Percentiles rank a stretch among this genome's conserved stretches.
Evolutionary conservation across 2,888 invertebrate genomes (phyloP).

Genomic region (Metacarcinus magister): DNA sequence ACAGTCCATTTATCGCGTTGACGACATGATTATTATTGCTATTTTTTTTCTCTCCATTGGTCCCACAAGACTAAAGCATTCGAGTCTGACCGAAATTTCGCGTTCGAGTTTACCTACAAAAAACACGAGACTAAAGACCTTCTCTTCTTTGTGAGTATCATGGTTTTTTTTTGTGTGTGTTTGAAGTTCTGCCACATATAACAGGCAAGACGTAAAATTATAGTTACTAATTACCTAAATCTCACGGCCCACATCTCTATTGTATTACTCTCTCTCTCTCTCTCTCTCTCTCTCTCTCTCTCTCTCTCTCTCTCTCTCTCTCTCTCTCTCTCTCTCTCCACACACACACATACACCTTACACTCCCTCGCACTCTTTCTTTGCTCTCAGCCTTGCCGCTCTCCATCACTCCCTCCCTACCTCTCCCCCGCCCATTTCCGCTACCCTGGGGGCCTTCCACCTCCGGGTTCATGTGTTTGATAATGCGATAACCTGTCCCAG

Average conservation of each 20-base stretch:
- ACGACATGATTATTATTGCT: background rate
- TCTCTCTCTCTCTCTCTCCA: slow-evolving; percentile 23
- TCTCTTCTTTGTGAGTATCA: too few relatives aligned
- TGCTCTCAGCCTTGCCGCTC: slow-evolving; percentile 12
- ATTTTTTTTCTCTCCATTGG: background rate
- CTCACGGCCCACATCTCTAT: background rate
- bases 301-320: background rate
- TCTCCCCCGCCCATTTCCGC: slow-evolving; percentile 46
- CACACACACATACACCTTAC: background rate
- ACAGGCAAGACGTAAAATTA: background rate
- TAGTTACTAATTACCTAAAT: background rate
- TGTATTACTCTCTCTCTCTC: background rate
- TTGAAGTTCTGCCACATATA: background rate
- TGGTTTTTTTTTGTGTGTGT: background rate
- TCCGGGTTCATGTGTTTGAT: slow-evolving; percentile 59
- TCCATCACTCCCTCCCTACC: background rate
- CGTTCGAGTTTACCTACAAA: background rate
- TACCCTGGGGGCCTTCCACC: slow-evolving; percentile 20
- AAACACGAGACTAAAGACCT: background rate
- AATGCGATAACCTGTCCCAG: slow-evolving; percentile 38
- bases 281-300: background rate
- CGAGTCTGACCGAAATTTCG: background rate
- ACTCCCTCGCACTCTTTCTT: background rate
- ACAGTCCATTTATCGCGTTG: background rate
- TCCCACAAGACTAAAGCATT: background rate